Evolutionary conservation across 2,888 invertebrate species (phyloP), one percentile per base, ranked within the genome.

Genomic region (Glaucopsyche alexis): DNA sequence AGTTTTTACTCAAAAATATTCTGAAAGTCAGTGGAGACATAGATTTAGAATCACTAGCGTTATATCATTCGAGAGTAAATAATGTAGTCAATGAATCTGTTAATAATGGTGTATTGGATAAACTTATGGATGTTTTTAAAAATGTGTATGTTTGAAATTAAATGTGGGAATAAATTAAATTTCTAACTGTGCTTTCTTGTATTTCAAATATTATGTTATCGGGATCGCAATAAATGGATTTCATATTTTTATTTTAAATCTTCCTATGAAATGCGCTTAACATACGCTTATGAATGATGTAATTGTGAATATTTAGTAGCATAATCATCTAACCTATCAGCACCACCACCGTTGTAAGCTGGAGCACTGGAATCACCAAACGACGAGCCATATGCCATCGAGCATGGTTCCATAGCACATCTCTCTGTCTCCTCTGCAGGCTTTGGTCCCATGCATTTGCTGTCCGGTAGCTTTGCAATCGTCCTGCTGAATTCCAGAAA

Each of bases 401-500:
- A 94, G 83, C 98, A 98, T 0, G 96, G 96, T 74, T 96, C 95
- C 93, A 95, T 94, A 38, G 95, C 94, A 82, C 98, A 99, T 81
- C 95, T 94, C 83, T 98, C 97, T 0, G 95, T 95, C 79, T 97
- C 96, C 80, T 96, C 96, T 0, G 94, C 86, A 0, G 98, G 98
- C 83, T 97, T 98, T 0, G 95, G 95, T 0, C 98, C 98, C 80
- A 96, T 95, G 84, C 99, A 99, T 83, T 98, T 96, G 72, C 95
- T 95, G 83, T 98, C 98, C 0, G 98, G 97, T 11, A 98, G 93
- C 79, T 96, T 97, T 7, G 97, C 97, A 72, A 97, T 96, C 0
- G 98, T 98, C 78, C 96, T 94, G 74, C 98, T 97, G 87, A 98
- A 98, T 87, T 98, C 98, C 76, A 99, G 93, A 89, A 97, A 98